phyloP scores from a whole-genome alignment of 2,888 invertebrate species.

The Lochmaea crataegi region DNA sequence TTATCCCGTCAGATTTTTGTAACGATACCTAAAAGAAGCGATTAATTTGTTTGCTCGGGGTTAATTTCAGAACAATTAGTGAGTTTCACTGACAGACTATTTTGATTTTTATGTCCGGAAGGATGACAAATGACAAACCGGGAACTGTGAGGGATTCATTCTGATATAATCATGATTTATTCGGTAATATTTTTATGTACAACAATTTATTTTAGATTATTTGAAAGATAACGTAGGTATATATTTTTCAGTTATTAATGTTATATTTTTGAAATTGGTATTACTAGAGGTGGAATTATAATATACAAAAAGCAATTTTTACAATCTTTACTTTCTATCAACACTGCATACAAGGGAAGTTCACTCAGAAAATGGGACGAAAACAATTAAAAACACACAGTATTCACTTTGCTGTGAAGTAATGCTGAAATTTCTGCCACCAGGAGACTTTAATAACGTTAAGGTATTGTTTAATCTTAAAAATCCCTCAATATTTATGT shows the following conservation, averaged over 20 bases:
- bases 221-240: neutral
- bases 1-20: slow-evolving; percentile 62
- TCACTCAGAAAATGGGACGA: too few relatives aligned
- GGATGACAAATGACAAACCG: slow-evolving; percentile 27
- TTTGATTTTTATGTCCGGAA: slow-evolving; percentile 44
- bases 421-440: too few relatives aligned
- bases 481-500: too few relatives aligned
- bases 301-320: too few relatives aligned
- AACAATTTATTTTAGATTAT: neutral
- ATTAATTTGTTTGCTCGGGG: slow-evolving; percentile 63
- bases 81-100: slow-evolving; percentile 53
- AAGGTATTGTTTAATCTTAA: too few relatives aligned
- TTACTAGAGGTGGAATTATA: too few relatives aligned
- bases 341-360: too few relatives aligned
- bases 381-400: too few relatives aligned
- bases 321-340: too few relatives aligned
- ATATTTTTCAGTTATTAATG: neutral
- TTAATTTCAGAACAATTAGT: slow-evolving; percentile 64
- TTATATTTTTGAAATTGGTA: too few relatives aligned
- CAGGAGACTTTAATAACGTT: too few relatives aligned
- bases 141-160: slow-evolving; percentile 25
- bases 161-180: slow-evolving; percentile 23
- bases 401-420: too few relatives aligned
- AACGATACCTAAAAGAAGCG: slow-evolving; percentile 60
- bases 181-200: neutral